These are phyloP conservation scores for Melanchra persicariae DNA, from an alignment of 2,888 invertebrate genomes.

Conservation along the genomic window DNA sequence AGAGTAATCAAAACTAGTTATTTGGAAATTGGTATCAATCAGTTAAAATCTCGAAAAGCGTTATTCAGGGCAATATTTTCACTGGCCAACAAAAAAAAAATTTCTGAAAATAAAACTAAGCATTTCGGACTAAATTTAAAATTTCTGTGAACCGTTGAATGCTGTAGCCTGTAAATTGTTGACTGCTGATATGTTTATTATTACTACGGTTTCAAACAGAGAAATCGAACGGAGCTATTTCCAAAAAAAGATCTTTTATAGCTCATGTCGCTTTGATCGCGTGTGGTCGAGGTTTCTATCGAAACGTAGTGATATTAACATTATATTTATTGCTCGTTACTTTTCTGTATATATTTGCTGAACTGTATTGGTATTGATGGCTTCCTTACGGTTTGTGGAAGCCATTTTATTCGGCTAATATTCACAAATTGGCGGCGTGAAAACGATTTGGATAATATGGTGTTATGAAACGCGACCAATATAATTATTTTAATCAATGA, in stretches of 20 bases:
- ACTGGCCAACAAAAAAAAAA: neutral
- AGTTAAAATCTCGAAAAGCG: slow-evolving; percentile 7
- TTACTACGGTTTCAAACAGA: slow-evolving; percentile 80
- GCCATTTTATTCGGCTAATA: slow-evolving; percentile 14
- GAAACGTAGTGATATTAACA: slow-evolving; percentile 69
- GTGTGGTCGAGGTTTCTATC: slow-evolving; percentile 81
- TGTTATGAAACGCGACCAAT: neutral
- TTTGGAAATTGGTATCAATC: neutral
- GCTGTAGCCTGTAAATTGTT: slow-evolving; percentile 75
- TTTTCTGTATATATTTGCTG: slow-evolving; percentile 56
- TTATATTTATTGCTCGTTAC: slow-evolving; percentile 62
- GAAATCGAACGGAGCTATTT: slow-evolving; percentile 81
- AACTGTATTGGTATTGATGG: slow-evolving; percentile 48
- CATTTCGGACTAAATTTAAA: slow-evolving; percentile 71
- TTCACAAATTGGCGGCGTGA: neutral
- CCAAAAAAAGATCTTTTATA: slow-evolving; percentile 85
- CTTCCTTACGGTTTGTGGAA: slow-evolving; percentile 53
- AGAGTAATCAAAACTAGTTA: slow-evolving; percentile 20
- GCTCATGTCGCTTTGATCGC: slow-evolving; percentile 84
- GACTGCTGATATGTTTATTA: slow-evolving; percentile 87
- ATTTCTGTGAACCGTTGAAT: slow-evolving; percentile 81
- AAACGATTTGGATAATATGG: neutral
- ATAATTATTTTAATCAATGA: neutral
- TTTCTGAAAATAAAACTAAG: slow-evolving; percentile 54
- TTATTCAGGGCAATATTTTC: slow-evolving; percentile 3